Evolutionary conservation across 1,140 invertebrate genomes (phyloP).

Genomic region (Lanistes nyassanus): DNA sequence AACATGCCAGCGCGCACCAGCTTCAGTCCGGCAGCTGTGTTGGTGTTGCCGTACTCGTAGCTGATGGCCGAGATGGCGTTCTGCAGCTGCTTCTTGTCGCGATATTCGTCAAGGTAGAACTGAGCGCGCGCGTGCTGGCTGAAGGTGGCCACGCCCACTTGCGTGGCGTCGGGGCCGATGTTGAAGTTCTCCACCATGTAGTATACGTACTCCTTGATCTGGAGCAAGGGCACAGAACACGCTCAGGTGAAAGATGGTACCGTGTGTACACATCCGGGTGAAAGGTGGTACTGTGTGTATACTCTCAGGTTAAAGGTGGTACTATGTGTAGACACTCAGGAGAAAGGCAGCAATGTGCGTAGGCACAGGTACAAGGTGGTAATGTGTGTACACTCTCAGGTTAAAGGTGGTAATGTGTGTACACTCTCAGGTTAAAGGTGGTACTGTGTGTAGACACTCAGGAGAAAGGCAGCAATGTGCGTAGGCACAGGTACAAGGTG

Average conservation of each 20-base stretch:
- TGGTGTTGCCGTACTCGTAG: constrained; percentile 58
- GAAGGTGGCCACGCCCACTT: constrained; percentile 54
- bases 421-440: background rate
- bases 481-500: background rate
- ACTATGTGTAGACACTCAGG: background rate
- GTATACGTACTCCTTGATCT: constrained; percentile 51
- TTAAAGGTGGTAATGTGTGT: too few species aligned
- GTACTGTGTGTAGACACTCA: too few species aligned
- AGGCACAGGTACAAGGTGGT: background rate
- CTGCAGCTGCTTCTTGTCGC: constrained; percentile 43
- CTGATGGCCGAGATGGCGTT: constrained; percentile 50
- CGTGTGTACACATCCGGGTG: background rate
- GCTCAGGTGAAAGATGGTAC: background rate
- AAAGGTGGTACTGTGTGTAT: too few species aligned
- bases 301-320: background rate
- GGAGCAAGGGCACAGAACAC: background rate
- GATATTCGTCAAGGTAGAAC: constrained; percentile 52
- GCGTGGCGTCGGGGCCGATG: constrained; percentile 46
- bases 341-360: too few species aligned
- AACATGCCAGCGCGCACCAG: constrained; percentile 47
- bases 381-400: background rate
- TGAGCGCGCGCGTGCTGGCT: constrained; percentile 44
- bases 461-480: too few species aligned
- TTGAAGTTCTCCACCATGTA: constrained; percentile 49
- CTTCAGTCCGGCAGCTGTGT: constrained; percentile 54